Conservation (phyloP, 2,113 vertebrate genomes). For the Rutilus rutilus region DNA sequence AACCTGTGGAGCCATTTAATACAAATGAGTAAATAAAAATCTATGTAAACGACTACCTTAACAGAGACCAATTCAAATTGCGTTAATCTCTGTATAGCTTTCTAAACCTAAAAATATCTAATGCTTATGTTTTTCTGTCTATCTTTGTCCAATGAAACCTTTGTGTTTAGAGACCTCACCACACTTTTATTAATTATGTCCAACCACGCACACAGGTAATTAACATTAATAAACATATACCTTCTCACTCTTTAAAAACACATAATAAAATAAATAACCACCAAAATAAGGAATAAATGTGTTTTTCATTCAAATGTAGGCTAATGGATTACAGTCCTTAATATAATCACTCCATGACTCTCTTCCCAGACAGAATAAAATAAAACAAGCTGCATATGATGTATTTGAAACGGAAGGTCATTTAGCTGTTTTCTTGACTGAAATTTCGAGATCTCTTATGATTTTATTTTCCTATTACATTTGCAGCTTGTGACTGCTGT, state of each 20-base stretch:
- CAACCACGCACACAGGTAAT: not conserved
- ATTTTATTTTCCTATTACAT: constrained; percentile 28
- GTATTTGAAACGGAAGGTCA: constrained; percentile 18
- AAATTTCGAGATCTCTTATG: constrained; percentile 35
- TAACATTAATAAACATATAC: not conserved
- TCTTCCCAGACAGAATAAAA: not conserved
- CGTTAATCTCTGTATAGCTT: not conserved
- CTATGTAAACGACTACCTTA: not conserved
- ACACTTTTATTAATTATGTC: not conserved
- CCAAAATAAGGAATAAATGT: no score
- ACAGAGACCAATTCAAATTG: not conserved
- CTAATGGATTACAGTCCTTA: no score
- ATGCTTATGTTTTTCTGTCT: not conserved
- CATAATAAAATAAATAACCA: no score
- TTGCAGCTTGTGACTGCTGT: constrained; percentile 12
- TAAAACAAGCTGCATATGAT: not conserved
- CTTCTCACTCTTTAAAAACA: not conserved
- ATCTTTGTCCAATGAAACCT: no score
- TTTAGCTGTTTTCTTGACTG: constrained; percentile 19
- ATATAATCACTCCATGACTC: not conserved
- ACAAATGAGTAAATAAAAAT: no score
- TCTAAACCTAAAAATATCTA: not conserved
- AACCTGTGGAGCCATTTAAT: not conserved
- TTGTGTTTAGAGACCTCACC: no score
- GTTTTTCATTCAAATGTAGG: no score